phyloP scores from a whole-genome alignment of 1,140 invertebrate genomes.

The Heliconius melpomene region DNA sequence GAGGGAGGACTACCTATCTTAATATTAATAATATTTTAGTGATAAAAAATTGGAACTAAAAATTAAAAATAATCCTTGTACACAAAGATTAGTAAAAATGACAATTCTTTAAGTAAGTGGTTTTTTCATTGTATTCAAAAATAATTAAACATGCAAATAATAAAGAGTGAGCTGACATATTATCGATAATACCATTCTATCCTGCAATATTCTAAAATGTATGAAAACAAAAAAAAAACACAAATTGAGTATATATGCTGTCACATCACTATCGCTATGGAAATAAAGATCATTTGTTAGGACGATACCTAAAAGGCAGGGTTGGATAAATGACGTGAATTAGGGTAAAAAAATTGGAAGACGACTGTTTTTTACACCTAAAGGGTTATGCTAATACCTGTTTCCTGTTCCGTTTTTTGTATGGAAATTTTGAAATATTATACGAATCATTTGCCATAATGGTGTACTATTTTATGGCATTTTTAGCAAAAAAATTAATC shows the following conservation, averaged over 20 bases:
- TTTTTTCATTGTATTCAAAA: too few relatives aligned
- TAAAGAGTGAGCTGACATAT: too few relatives aligned
- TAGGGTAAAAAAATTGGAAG: not conserved
- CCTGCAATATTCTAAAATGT: not conserved
- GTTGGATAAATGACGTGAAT: not conserved
- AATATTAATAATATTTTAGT: too few relatives aligned
- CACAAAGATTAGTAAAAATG: too few relatives aligned
- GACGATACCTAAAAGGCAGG: conserved; percentile 7
- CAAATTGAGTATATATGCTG: not conserved
- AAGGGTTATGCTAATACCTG: conserved; percentile 9
- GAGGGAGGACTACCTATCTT: too few relatives aligned
- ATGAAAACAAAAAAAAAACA: not conserved
- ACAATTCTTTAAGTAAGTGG: too few relatives aligned
- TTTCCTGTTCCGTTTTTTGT: conserved; percentile 1
- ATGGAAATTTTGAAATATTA: not conserved
- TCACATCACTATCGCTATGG: not conserved
- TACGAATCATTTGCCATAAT: not conserved
- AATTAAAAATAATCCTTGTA: too few relatives aligned
- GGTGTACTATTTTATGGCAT: too few relatives aligned
- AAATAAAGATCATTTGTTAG: conserved; percentile 7
- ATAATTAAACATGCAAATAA: too few relatives aligned
- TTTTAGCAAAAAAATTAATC: too few relatives aligned
- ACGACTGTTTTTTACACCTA: conserved; percentile 10
- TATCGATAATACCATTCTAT: too few relatives aligned
- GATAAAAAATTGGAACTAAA: too few relatives aligned